Base-by-base conservation (phyloP, 2,888 invertebrate genomes). In the Leptothorax acervorum region DNA sequence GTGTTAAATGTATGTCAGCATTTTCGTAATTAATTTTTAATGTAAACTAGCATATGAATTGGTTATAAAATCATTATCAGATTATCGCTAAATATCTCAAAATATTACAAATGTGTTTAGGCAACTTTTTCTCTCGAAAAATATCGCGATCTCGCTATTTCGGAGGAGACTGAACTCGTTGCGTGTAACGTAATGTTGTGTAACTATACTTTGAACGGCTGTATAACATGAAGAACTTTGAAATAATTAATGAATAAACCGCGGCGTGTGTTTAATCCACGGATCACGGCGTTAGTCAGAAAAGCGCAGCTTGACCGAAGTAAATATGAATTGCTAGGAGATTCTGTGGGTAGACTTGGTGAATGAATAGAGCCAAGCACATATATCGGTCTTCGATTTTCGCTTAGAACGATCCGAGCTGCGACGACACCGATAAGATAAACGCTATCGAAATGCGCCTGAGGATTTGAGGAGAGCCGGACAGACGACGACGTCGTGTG, bases 261-360 rank as follows among this genome's bases (percentile, higher is more conserved):
- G 48, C 18, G 6, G 18, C 15, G 18, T 15, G 53, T 28, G 39
- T 35, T 48, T 60, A 45, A 60, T 18, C 11, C 23, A 11, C 28
- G 42, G 31, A 31, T 31, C 31, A 55, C 2, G 23, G 18, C n/a
- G 45, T 28, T 35, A 63, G 70, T 82, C 73, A 23, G 71, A 68
- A 86, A 85, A 86, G 8, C 63, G n/a, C 11, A 82, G 83, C 66
- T n/a, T 53, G 53, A 48, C 15, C 11, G 48, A 48, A 15, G 48
- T 48, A 4, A 55, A 55, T 5, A 35, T 90, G 84, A 89, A 87
- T 89, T 86, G 89, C 85, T 85, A 63, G 85, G 68, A 75, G 68
- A 78, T 74, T 78, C 11, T 63, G 45, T 55, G 83, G 71, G 66
- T 82, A 45, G 63, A 78, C 57, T 65, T 51, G 60, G 83, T 79